These are phyloP conservation scores for Salpingus planirostris DNA, from an alignment of 2,888 invertebrate genomes.

Conservation along the genomic window DNA sequence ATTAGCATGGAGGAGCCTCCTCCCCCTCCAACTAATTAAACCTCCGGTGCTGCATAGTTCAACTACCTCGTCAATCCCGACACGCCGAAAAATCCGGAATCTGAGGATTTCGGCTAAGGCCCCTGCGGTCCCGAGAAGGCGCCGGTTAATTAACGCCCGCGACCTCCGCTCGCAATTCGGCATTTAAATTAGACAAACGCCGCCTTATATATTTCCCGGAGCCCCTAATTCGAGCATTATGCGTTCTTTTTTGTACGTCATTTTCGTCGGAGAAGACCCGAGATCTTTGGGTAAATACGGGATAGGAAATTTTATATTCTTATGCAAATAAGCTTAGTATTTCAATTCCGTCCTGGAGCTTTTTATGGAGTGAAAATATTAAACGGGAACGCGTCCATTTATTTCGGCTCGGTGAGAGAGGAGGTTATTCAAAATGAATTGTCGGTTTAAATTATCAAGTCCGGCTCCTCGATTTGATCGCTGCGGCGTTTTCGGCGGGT, in stretches of 20 bases:
- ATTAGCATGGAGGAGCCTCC: conserved; percentile 29
- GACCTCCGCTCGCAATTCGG: no score
- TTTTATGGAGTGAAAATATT: conserved; percentile 15
- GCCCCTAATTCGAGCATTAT: no score
- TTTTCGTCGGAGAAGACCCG: not conserved
- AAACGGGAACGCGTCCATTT: conserved; percentile 5
- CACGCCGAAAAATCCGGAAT: conserved; percentile 6
- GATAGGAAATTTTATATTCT: conserved; percentile 15
- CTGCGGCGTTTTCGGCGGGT: conserved; percentile 8
- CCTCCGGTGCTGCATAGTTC: conserved; percentile 27
- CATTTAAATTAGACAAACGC: no score
- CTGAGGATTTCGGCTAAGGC: conserved; percentile 5
- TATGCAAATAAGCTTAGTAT: conserved; percentile 16
- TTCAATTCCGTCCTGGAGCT: conserved; percentile 14
- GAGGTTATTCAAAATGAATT: conserved; percentile 14
- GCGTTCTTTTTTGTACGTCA: not conserved
- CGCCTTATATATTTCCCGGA: no score
- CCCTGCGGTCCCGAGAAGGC: no score
- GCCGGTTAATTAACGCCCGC: no score
- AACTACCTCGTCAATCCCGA: conserved; percentile 22
- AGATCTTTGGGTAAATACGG: conserved; percentile 7
- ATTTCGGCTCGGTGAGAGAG: not conserved
- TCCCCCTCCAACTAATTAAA: conserved; percentile 33
- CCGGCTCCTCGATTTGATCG: conserved; percentile 12
- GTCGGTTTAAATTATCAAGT: conserved; percentile 15